A percentile compares a stretch with the other conserved stretches of the same genome.
These are phyloP conservation scores for Cephalopterus ornatus DNA, from an alignment of 2,113 vertebrate species.

Conservation along the genomic window DNA sequence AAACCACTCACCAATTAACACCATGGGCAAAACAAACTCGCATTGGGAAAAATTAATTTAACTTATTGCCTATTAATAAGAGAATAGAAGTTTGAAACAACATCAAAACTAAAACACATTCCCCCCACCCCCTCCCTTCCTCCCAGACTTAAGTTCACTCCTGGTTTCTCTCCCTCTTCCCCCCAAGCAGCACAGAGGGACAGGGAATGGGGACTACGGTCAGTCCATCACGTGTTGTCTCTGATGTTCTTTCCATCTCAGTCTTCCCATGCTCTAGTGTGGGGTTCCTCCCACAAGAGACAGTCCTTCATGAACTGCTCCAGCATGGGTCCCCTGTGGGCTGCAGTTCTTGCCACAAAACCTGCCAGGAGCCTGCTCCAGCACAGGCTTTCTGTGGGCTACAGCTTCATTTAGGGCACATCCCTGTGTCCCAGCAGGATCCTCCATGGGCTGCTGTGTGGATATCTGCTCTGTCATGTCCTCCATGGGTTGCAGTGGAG, in stretches of 20 bases:
- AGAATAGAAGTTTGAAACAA: neutral
- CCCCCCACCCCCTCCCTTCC: neutral
- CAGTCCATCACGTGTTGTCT: accelerated
- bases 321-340: neutral
- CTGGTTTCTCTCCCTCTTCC: neutral
- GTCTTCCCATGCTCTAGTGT: neutral
- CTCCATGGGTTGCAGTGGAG: neutral
- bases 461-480: accelerated
- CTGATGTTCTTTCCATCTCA: neutral
- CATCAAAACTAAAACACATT: neutral
- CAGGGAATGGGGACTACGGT: neutral
- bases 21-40: neutral
- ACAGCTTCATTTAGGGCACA: neutral
- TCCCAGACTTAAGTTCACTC: neutral
- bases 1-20: neutral
- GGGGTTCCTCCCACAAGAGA: neutral
- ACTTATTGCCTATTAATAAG: neutral
- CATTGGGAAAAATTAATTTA: neutral
- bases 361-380: neutral
- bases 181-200: accelerated
- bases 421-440: no score
- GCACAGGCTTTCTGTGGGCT: accelerated
- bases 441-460: neutral
- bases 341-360: neutral
- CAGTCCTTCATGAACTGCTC: neutral